Base-by-base conservation (phyloP, 2,113 vertebrate species). In the Notothenia coriiceps region DNA sequence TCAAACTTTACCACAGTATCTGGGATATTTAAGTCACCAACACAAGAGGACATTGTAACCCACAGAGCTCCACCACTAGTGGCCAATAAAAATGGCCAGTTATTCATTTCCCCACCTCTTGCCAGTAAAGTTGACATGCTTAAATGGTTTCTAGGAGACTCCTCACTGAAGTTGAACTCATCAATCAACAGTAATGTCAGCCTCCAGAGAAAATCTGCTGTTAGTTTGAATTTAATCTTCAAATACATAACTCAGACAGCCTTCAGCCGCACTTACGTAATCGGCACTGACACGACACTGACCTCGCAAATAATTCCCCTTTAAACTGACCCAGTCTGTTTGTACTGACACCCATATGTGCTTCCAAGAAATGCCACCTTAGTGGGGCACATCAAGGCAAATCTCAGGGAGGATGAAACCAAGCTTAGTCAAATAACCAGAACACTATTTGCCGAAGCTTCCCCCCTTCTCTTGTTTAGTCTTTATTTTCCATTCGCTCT, bases 231-330 rank as follows among this genome's bases (percentile, higher is more conserved):
- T 51, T 2, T 20, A 51, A 65, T 22, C 33, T 4, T 33, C 13
- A 60, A n/a, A 60, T 18, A 8, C 14, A 25, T 6, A 55, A 49
- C 25, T 77, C 74, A 60, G 59, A 22, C 29, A 59, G 61, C 13
- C 14, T 25, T 52, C 20, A 9, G 56, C 40, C 25, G n/a, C 0
- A 1, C 22, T 65, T 59, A 66, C 5, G 3, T n/a, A 74, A 70
- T 33, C 15, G 13, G 18, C 18, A 6, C 14, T 46, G 60, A 70
- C 73, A 46, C 33, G 12, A 52, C 49, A 29, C 47, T 63, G 47
- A 81, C 63, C 59, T 59, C 13, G 3, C 25, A 12, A 66, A 63
- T 70, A 76, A 79, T 80, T 63, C n/a, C 40, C 10, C 50, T 51
- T 40, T 6, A 5, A 0, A 20, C 6, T 54, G 22, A 52, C 56